Evolutionary conservation across 2,888 invertebrate species (phyloP).

Genomic region (Nesidiocoris tenuis): DNA sequence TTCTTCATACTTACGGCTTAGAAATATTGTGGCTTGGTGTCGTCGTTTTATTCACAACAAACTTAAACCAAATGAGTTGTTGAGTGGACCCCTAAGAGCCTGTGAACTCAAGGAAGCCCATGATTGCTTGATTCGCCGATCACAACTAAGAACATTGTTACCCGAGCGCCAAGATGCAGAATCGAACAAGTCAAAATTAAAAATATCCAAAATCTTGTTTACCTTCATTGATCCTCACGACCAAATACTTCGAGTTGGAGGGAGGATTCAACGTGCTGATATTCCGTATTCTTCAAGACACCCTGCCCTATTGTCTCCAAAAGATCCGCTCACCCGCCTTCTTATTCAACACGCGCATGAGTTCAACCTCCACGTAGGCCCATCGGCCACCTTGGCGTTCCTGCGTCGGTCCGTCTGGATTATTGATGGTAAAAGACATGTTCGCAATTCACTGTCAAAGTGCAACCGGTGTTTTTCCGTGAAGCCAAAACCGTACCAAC

Average conservation of each 20-base stretch:
- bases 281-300: too few species aligned
- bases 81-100: background rate
- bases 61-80: background rate
- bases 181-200: too few species aligned
- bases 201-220: too few species aligned
- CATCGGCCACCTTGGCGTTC: background rate
- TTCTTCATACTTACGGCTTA: background rate
- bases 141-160: background rate
- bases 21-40: background rate
- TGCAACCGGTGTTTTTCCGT: conserved; percentile 1
- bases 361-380: background rate
- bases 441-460: background rate
- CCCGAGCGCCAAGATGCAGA: background rate
- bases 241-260: conserved; percentile 46
- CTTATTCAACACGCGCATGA: background rate
- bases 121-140: background rate
- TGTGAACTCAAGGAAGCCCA: background rate
- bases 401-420: background rate
- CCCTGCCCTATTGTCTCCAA: background rate
- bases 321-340: background rate
- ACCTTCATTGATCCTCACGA: conserved; percentile 41
- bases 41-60: background rate
- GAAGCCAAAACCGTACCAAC: background rate
- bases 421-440: background rate
- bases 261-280: too few species aligned